phyloP scores from a whole-genome alignment of 1,140 invertebrate species.

The Stegodyphus dumicola region DNA sequence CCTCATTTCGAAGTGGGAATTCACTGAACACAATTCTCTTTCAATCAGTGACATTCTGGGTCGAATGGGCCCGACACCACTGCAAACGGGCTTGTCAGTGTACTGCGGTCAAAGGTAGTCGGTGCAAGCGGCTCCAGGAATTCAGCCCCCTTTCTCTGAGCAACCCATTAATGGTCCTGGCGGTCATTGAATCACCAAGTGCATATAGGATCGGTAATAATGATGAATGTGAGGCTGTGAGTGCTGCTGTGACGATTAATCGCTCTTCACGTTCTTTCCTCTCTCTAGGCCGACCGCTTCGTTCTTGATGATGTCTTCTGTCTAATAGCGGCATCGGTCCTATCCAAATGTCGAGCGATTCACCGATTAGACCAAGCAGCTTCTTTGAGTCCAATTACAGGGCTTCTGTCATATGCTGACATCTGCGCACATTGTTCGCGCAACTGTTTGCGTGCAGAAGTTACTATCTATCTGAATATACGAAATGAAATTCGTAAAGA shows the following conservation, averaged over 20 bases:
- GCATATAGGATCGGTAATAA: background rate
- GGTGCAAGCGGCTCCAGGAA: background rate
- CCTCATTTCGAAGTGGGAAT: background rate
- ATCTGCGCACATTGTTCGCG: background rate
- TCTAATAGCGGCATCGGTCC: background rate
- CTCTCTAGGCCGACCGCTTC: background rate
- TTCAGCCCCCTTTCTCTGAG: background rate
- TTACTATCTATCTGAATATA: background rate
- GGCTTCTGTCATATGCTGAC: background rate
- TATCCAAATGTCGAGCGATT: background rate
- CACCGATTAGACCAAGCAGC: background rate
- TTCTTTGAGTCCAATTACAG: background rate
- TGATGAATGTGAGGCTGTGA: background rate
- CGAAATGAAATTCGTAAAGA: background rate
- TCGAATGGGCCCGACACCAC: constrained; percentile 8
- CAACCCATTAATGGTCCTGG: background rate
- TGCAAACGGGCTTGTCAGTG: background rate
- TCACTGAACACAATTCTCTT: background rate
- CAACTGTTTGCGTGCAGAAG: background rate
- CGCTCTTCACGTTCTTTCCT: background rate
- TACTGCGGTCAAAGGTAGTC: constrained; percentile 2
- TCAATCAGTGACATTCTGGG: background rate
- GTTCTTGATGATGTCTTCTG: background rate
- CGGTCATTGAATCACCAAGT: background rate
- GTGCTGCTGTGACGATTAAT: background rate